phyloP scores from a whole-genome alignment of 2,888 invertebrate species.

The Blastobasis adustella region DNA sequence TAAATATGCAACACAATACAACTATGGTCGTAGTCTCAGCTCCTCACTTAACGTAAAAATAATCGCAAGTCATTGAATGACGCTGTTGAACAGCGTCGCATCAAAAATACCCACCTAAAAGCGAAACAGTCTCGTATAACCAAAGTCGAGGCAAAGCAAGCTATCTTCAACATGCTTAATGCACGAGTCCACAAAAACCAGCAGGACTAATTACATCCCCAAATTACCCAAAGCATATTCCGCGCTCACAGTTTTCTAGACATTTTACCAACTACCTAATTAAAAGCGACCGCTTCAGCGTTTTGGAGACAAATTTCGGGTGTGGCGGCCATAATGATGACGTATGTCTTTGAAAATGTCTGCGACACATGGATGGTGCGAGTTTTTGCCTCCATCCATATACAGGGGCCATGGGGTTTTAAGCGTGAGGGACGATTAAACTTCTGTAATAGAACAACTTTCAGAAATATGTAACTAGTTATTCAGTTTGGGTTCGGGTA shows the following conservation, averaged over 20 bases:
- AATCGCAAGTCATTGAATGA: too few species aligned
- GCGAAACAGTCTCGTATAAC: neutral
- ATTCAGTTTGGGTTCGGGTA: too few species aligned
- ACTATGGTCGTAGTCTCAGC: too few species aligned
- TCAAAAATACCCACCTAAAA: neutral
- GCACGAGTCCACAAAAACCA: neutral
- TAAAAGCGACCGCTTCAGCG: constrained; percentile 17
- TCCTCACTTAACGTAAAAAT: too few species aligned
- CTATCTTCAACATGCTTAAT: neutral
- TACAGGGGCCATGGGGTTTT: too few species aligned
- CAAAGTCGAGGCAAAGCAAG: neutral
- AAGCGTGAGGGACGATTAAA: too few species aligned
- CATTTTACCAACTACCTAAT: constrained; percentile 8
- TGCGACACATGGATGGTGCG: constrained; percentile 3
- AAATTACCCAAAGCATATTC: neutral
- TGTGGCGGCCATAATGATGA: constrained; percentile 13
- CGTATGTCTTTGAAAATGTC: constrained; percentile 6
- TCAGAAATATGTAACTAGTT: too few species aligned
- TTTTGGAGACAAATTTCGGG: constrained; percentile 16
- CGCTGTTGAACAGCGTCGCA: neutral
- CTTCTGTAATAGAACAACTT: too few species aligned
- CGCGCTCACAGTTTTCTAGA: neutral
- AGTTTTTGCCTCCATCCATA: constrained; percentile 12
- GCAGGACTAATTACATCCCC: neutral
- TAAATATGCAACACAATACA: too few species aligned